A percentile compares a stretch with the other conserved stretches of the same genome.
These are phyloP conservation scores for Cephalotes varians DNA, from an alignment of 2,888 invertebrate species.

Conservation along the genomic window DNA sequence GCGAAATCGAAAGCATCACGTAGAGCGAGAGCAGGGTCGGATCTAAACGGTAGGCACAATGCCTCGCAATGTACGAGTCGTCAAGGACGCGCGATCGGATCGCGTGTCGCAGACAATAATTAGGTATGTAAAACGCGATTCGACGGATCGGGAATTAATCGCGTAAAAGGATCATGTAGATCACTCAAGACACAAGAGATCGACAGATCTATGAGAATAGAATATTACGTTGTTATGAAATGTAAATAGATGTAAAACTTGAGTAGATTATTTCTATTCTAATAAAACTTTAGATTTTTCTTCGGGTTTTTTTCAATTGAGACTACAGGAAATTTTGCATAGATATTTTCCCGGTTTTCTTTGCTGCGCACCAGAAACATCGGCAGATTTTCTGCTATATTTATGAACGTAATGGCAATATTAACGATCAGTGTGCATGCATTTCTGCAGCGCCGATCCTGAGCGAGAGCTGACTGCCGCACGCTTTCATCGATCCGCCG, in stretches of 20 bases:
- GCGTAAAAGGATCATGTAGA: background rate
- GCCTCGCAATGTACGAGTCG: background rate
- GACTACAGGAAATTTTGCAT: background rate
- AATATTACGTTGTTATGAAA: background rate
- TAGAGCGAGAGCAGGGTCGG: slow-evolving; percentile 42
- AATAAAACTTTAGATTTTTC: background rate
- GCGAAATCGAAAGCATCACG: slow-evolving; percentile 54
- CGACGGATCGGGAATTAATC: background rate
- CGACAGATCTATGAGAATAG: background rate
- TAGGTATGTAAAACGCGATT: slow-evolving; percentile 8
- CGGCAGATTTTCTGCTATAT: background rate
- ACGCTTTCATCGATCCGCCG: slow-evolving; percentile 48
- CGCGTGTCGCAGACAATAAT: background rate
- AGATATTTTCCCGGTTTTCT: background rate
- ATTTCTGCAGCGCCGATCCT: slow-evolving; percentile 36
- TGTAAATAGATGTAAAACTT: too few species aligned
- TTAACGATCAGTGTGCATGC: background rate
- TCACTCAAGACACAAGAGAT: background rate
- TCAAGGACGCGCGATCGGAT: background rate
- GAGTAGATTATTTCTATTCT: too few species aligned
- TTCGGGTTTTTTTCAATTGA: background rate
- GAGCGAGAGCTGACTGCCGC: slow-evolving; percentile 39
- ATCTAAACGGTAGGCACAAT: slow-evolving; percentile 1
- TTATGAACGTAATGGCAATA: background rate
- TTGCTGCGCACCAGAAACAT: background rate